Conservation (phyloP, 2,113 vertebrate genomes). For the Edolisoma coerulescens region DNA sequence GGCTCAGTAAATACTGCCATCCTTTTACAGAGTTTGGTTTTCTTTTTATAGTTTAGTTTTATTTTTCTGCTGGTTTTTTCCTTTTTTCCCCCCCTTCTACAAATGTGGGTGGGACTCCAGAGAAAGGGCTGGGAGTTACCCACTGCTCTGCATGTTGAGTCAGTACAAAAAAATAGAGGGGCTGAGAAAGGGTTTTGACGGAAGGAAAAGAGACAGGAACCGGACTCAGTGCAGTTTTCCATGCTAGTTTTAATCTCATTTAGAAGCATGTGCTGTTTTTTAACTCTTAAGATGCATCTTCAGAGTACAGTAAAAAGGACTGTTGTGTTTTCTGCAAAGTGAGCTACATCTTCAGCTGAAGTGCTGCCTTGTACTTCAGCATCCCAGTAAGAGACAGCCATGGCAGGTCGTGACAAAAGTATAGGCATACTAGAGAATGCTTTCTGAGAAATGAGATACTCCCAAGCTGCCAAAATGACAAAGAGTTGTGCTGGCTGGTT, state of each 20-base stretch:
- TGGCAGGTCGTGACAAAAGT: not conserved
- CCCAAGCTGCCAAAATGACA: not conserved
- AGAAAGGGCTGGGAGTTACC: not conserved
- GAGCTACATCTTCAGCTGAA: not conserved
- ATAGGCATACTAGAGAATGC: not conserved
- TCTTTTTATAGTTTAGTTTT: not conserved
- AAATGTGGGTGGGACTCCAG: not conserved
- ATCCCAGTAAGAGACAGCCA: not conserved
- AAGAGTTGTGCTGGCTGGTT: not conserved
- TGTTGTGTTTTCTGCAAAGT: not conserved
- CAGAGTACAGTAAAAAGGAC: not conserved
- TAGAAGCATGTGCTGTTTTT: not conserved
- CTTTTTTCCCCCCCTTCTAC: rapidly evolving
- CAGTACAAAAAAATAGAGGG: not conserved
- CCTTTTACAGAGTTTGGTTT: not conserved
- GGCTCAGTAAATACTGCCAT: not conserved
- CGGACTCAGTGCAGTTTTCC: not conserved
- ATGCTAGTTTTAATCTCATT: not conserved
- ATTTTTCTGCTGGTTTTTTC: not conserved
- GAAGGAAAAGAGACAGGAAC: not conserved
- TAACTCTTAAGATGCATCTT: not conserved
- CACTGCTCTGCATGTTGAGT: not conserved
- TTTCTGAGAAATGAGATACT: not conserved
- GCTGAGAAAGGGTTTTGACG: not conserved
- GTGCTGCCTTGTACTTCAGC: not conserved